phyloP scores from a whole-genome alignment of 2,888 invertebrate genomes.

The Antheraea assamensis region DNA sequence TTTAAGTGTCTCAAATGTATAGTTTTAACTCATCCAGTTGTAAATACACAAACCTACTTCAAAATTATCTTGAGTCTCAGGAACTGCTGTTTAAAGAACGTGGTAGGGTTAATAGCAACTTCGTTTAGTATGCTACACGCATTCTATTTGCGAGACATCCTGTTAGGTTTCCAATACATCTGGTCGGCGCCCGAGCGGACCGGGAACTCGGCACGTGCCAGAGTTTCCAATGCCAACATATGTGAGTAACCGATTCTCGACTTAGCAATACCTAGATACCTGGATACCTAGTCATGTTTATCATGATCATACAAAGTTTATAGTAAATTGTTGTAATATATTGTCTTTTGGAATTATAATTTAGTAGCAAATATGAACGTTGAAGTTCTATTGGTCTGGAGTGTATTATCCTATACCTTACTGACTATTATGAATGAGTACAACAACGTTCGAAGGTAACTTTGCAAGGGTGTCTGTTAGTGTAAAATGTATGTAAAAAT shows the following conservation, averaged over 20 bases:
- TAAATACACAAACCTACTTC: neutral
- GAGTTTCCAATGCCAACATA: conserved; percentile 49
- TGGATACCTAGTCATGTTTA: neutral
- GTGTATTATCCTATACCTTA: neutral
- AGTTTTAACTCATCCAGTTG: neutral
- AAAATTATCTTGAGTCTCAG: neutral
- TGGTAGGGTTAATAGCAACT: conserved; percentile 25
- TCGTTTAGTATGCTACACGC: conserved; percentile 63
- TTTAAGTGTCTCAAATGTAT: neutral
- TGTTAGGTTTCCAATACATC: conserved; percentile 81
- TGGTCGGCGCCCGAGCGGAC: conserved; percentile 59
- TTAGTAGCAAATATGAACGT: neutral
- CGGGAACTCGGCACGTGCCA: conserved; percentile 59
- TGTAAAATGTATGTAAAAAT: too few species aligned
- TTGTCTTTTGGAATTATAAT: neutral
- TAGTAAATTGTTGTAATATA: neutral
- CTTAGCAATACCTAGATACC: neutral
- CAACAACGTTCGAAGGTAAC: neutral
- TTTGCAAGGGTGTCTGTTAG: too few species aligned
- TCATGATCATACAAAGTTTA: neutral
- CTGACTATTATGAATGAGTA: neutral
- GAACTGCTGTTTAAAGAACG: conserved; percentile 3
- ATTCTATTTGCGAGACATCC: conserved; percentile 77
- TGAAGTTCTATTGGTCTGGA: neutral
- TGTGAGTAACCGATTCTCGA: conserved; percentile 16